These are phyloP conservation scores for Nomada goodeniana DNA, from an alignment of 2,888 invertebrate genomes.

Conservation along the genomic window DNA sequence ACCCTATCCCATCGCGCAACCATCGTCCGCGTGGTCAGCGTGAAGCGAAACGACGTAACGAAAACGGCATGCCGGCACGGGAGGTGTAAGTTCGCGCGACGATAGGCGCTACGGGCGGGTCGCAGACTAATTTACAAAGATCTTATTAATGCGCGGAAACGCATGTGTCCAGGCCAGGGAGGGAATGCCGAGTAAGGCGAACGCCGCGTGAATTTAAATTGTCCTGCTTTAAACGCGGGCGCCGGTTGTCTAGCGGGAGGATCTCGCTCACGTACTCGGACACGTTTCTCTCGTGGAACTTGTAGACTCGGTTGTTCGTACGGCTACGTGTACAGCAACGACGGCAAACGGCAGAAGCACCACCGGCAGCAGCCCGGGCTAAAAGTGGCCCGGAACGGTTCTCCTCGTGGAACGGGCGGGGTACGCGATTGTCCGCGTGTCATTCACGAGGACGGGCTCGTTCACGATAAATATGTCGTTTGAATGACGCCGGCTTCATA, in stretches of 20 bases:
- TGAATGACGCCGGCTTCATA: constrained; percentile 25
- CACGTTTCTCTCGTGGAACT: constrained; percentile 73
- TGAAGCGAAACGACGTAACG: not conserved
- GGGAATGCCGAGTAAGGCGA: constrained; percentile 69
- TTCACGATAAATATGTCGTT: constrained; percentile 59
- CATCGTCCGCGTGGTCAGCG: not conserved
- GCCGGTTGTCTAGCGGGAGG: constrained; percentile 81
- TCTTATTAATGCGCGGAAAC: constrained; percentile 77
- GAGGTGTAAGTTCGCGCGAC: constrained; percentile 49
- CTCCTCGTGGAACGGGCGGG: constrained; percentile 38
- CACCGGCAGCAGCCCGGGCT: constrained; percentile 43
- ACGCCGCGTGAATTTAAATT: constrained; percentile 82
- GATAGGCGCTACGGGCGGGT: constrained; percentile 42
- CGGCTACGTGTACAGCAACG: constrained; percentile 60
- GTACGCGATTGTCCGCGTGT: constrained; percentile 33
- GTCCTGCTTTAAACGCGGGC: constrained; percentile 81
- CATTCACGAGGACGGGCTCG: constrained; percentile 57
- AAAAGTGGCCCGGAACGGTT: constrained; percentile 53
- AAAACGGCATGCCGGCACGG: constrained; percentile 6
- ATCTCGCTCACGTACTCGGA: constrained; percentile 82
- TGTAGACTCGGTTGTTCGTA: constrained; percentile 68
- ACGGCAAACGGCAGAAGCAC: not conserved
- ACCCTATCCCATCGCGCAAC: not conserved
- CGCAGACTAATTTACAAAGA: constrained; percentile 75
- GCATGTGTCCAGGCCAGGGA: constrained; percentile 62